Base-by-base conservation (phyloP, 2,797 vertebrate genomes). In the Erpetoichthys calabaricus region DNA sequence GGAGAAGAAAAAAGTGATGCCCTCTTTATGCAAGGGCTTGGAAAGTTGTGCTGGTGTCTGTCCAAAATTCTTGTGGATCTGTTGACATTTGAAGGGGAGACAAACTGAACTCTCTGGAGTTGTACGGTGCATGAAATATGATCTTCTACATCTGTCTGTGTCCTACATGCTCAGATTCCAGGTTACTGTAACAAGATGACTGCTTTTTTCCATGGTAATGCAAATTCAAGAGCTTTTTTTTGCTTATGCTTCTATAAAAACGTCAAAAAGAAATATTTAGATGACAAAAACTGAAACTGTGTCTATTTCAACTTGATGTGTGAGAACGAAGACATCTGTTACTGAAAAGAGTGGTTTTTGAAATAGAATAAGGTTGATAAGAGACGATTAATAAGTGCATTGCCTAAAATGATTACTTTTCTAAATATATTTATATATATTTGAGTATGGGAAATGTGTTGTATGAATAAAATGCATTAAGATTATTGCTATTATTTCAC, bases 211-310 rank as follows among this genome's bases (percentile, higher is more conserved):
- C 68, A 62, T 64, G 56, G 69, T 73, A 69, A 65, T 61, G 75
- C 72, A 67, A 73, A 71, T 66, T 71, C 64, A 64, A 59, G 66
- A 60, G 25, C 2, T 25, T 25, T 25, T 25, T 51, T 74, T 68
- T 69, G 71, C 82, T 75, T 67, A 67, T 57, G 79, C 70, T 69
- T 74, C 74, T 75, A 76, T 86, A 78, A 84, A 85, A 78, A 69
- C 76, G 83, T 83, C 82, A 79, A 69, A 67, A 73, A 80, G 73
- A 82, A 83, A 79, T 76, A 72, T 81, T 73, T 71, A 75, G 80
- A 83, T 83, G 79, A 75, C 73, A 68, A 58, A 0, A 59, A 67
- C 68, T 47, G 67, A 70, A 64, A 75, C 53, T 62, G 75, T 67
- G 61, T 72, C 70, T 58, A 57, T 76, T 80, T 75, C 73, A 73